Evolutionary conservation across 2,113 vertebrate species (phyloP).

Genomic region (Delphinapterus leucas): DNA sequence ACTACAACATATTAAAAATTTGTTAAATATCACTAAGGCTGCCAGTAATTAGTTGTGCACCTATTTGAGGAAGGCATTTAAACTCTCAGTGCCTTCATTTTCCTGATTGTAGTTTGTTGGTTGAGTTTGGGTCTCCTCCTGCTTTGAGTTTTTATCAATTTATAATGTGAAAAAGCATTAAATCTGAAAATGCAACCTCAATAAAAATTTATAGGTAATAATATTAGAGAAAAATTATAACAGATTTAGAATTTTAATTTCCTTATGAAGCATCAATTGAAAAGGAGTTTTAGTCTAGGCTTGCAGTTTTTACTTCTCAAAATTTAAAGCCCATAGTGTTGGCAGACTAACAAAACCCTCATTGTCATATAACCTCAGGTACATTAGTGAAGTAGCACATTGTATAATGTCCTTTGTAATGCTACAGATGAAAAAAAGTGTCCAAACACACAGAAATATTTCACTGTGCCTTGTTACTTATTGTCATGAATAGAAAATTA

Average conservation of each 20-base stretch:
- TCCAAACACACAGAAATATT: not conserved
- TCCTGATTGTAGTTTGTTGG: not conserved
- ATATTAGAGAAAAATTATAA: not conserved
- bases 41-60: not conserved
- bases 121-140: not conserved
- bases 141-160: not conserved
- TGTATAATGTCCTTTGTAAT: not conserved
- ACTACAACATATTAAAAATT: not conserved
- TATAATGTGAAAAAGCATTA: not conserved
- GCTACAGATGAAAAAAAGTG: not conserved
- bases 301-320: not conserved
- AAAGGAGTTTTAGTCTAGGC: not conserved
- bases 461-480: not conserved
- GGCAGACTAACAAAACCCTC: not conserved
- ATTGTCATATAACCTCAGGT: not conserved
- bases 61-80: not conserved
- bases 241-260: not conserved
- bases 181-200: not conserved
- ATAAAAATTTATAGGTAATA: not conserved
- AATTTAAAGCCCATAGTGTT: not conserved
- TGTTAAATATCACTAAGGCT: not conserved
- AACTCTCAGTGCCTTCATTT: not conserved
- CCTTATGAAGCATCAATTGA: not conserved
- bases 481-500: not conserved
- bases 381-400: not conserved